Base-by-base conservation (phyloP, 2,797 vertebrate genomes). In the Mus caroli region DNA sequence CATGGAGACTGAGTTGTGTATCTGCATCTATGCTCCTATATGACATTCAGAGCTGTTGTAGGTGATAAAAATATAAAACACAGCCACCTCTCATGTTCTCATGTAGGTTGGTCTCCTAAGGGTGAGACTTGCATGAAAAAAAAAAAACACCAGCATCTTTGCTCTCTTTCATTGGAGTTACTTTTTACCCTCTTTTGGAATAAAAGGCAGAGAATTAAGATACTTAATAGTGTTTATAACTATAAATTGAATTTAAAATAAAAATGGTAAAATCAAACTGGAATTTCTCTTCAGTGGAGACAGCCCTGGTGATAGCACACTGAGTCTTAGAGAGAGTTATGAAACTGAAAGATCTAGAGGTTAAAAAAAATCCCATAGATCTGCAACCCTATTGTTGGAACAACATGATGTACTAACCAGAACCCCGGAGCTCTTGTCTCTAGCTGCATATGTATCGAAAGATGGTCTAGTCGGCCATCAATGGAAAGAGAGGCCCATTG, bases 201-300 rank as follows among this genome's bases (percentile, higher is more conserved):
- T 31, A 60, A 64, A 77, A 94, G 84, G 24, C 40, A 84, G 37
- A 22, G 9, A 90, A 88, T 2, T 60, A 46, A 92, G 20, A 54
- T 95, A 76, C 10, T 34, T 94, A 88, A 56, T 40, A 14, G 26
- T 62, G 84, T 91, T 95, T 75, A 82, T 46, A 86, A 50, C 82
- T 19, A 28, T 34, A 94, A 78, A 84, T 50, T 69, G 43, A 9
- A 84, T 28, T 94, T 58, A 31, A 90, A 92, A 90, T 24, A 40
- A 83, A 80, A 69, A 58, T n/a, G 14, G 14, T 46, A 77, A 88
- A 64, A 62, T 9, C 12, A 26, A 43, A 20, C 12, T 43, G 6
- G 4, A 79, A 69, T n/a, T 88, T 95, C 50, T 76, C 24, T 78
- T 6, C 8, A 76, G 20, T 58, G 64, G 40, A 88, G 19, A 43